Evolutionary conservation across 2,888 invertebrate genomes (phyloP), one percentile per base, ranked within the genome.

Genomic region (Drosophila quasianomalipes): DNA sequence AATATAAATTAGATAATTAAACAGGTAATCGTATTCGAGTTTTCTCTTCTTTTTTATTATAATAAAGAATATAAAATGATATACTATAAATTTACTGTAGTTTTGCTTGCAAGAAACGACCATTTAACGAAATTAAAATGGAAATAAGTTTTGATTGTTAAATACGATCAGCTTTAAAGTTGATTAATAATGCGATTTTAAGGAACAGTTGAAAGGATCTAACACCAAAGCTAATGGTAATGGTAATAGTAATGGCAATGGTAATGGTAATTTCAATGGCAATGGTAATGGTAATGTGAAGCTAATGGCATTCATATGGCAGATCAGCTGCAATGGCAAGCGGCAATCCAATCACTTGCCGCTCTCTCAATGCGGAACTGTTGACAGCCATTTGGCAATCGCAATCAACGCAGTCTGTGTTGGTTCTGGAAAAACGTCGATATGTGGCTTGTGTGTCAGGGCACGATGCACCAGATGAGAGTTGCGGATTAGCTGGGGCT

Each of bases 301-400:
- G 41, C 10, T 10, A 47, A 47, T 47, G 22, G 10, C 12, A 51
- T 30, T 19, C 26, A 10, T 10, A 30, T 28, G 12, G 28, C 19
- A 33, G 54, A 65, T 68, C 52, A 61, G 60, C 35, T 37, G 49
- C 39, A 55, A 2, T 30, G 14, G 5, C n/a, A 39, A 41, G 22
- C 19, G 12, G 19, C 37, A 19, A 31, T 4, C 31, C 30, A 59
- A 70, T 69, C 51, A 10, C 33, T 31, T 2, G 58, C 60, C 10
- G 61, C 61, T 60, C 37, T 66, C 37, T 65, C 80, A 79, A 79
- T 79, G 79, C 79, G 79, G 79, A 79, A 79, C 80, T 79, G 63
- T 53, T 73, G 39, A 19, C 55, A 26, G 59, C 49, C 63, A 75
- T 75, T 80, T 79, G 69, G 76, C 66, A 76, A 79, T 76, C 79